phyloP scores from a whole-genome alignment of 1,140 invertebrate species.

The Sitobion miscanthi region DNA sequence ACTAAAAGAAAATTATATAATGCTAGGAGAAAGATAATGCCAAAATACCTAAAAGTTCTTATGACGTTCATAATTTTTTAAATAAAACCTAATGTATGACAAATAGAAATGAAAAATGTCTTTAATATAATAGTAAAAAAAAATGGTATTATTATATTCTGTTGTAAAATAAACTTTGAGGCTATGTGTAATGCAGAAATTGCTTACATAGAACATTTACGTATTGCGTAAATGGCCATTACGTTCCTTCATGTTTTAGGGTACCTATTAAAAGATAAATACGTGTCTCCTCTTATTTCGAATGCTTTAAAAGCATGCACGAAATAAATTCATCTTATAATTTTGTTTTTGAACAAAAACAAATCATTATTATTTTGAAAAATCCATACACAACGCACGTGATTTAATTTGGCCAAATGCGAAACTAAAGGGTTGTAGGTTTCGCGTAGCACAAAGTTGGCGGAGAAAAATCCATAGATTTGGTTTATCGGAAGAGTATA shows the following conservation, averaged over 20 bases:
- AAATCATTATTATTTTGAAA: conserved; percentile 19
- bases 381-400: neutral
- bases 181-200: too few relatives aligned
- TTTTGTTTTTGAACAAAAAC: neutral
- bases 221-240: neutral
- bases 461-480: neutral
- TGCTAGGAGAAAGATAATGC: neutral
- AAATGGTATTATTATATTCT: too few relatives aligned
- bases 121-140: too few relatives aligned
- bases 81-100: too few relatives aligned
- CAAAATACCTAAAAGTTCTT: neutral
- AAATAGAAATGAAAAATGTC: too few relatives aligned
- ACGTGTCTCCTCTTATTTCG: neutral
- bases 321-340: neutral
- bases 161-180: too few relatives aligned
- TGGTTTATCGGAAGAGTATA: conserved; percentile 27
- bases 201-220: too few relatives aligned
- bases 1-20: neutral
- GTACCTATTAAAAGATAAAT: neutral
- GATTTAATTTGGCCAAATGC: neutral
- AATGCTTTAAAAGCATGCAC: neutral
- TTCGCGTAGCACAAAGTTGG: conserved; percentile 10
- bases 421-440: neutral
- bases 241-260: neutral
- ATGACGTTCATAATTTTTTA: neutral